phyloP scores from a whole-genome alignment of 1,140 invertebrate species.

The Potamilus streckersoni region DNA sequence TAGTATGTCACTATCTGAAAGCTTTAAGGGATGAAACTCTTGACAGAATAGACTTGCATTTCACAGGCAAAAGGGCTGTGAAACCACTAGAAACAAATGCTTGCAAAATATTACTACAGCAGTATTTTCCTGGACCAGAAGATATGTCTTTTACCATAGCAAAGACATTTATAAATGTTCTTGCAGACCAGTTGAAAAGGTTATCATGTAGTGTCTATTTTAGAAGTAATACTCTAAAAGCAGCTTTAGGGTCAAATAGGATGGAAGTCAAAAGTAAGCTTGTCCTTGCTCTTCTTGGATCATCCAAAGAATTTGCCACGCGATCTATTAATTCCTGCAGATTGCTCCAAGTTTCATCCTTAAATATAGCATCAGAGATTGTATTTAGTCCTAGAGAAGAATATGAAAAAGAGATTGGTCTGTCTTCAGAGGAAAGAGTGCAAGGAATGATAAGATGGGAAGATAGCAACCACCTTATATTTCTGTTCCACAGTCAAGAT shows the following conservation, averaged over 20 bases:
- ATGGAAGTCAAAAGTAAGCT: conserved; percentile 12
- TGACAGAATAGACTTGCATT: conserved; percentile 31
- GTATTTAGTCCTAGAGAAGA: not conserved
- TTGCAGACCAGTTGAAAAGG: conserved; percentile 36
- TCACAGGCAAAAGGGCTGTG: conserved; percentile 9
- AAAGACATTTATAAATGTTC: conserved; percentile 21
- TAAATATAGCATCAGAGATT: not conserved
- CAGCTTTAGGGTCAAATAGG: conserved; percentile 15
- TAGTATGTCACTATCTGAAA: conserved; percentile 40
- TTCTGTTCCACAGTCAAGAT: conserved; percentile 31
- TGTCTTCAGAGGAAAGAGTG: conserved; percentile 7
- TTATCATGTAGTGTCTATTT: conserved; percentile 32
- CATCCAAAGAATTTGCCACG: conserved; percentile 30
- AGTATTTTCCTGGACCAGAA: conserved; percentile 23
- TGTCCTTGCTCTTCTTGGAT: conserved; percentile 21
- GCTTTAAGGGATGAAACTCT: conserved; percentile 14
- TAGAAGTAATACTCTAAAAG: conserved; percentile 11
- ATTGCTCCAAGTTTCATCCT: conserved; percentile 4
- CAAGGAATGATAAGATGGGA: conserved; percentile 33
- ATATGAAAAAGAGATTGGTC: not conserved
- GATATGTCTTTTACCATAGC: conserved; percentile 41
- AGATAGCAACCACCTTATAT: conserved; percentile 34
- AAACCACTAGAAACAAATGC: conserved; percentile 8
- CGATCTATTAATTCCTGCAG: conserved; percentile 27
- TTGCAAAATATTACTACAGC: conserved; percentile 33